Conservation (phyloP, 2,888 invertebrate species). For the Dasysyrphus albostriatus region DNA sequence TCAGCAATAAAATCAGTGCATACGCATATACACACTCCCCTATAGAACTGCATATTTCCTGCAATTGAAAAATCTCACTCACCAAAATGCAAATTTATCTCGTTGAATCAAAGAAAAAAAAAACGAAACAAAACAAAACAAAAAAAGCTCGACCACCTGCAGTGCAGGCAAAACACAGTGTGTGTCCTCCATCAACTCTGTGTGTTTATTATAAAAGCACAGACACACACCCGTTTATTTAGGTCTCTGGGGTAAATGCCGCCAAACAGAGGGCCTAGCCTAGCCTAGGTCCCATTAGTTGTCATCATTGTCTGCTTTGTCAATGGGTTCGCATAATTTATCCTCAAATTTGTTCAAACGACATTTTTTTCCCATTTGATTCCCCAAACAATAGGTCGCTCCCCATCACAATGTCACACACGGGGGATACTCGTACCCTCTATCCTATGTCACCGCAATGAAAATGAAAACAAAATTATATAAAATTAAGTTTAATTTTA, state of each 20-base stretch:
- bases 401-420: not conserved
- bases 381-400: constrained; percentile 52
- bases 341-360: constrained; percentile 55
- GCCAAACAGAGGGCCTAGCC: constrained; percentile 39
- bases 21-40: not conserved
- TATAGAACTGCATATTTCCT: not conserved
- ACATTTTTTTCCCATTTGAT: constrained; percentile 36
- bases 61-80: constrained; percentile 52
- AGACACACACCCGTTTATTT: constrained; percentile 24
- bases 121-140: not conserved
- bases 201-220: not conserved
- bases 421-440: constrained; percentile 12
- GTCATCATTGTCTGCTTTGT: constrained; percentile 64
- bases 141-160: constrained; percentile 53
- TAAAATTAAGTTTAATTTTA: constrained; percentile 63
- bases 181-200: constrained; percentile 14
- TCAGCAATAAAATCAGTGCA: constrained; percentile 33
- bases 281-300: constrained; percentile 58
- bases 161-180: constrained; percentile 45
- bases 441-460: constrained; percentile 22
- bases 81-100: constrained; percentile 62
- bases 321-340: constrained; percentile 68
- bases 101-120: constrained; percentile 29
- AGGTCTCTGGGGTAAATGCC: constrained; percentile 61
- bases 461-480: constrained; percentile 62